These are phyloP conservation scores for Ostrea edulis DNA, from an alignment of 1,140 invertebrate genomes.

Conservation along the genomic window DNA sequence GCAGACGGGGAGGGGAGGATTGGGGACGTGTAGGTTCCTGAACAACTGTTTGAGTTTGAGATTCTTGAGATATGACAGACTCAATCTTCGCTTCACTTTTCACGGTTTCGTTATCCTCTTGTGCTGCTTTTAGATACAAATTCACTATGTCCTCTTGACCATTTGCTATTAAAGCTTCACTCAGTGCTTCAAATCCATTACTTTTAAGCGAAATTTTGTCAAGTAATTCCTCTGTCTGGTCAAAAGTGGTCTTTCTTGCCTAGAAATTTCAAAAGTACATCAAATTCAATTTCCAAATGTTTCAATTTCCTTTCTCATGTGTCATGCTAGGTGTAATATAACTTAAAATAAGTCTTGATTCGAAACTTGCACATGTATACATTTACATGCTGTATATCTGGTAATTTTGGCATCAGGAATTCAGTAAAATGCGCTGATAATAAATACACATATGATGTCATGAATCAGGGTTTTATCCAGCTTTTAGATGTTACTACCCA, in stretches of 20 bases:
- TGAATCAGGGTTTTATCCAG: too few relatives aligned
- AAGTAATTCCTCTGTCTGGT: conserved; percentile 71
- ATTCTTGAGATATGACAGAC: background rate
- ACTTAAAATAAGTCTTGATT: too few relatives aligned
- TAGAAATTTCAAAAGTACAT: background rate
- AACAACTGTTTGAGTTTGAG: background rate
- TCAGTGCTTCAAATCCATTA: conserved; percentile 70
- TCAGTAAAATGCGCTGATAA: too few relatives aligned
- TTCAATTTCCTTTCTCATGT: too few relatives aligned
- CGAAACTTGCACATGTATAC: too few relatives aligned
- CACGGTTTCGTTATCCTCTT: background rate
- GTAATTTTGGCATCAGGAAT: too few relatives aligned
- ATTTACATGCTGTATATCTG: too few relatives aligned
- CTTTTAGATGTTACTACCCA: too few relatives aligned
- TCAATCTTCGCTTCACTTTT: conserved; percentile 7
- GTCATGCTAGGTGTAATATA: too few relatives aligned
- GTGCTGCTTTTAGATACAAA: conserved; percentile 54
- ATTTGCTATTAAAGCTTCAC: conserved; percentile 70
- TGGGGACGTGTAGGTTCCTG: conserved; percentile 32
- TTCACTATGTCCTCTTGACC: conserved; percentile 70
- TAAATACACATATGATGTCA: too few relatives aligned
- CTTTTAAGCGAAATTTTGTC: conserved; percentile 64
- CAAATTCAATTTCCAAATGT: too few relatives aligned
- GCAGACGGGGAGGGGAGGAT: background rate
- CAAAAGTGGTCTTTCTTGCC: conserved; percentile 34